Evolutionary conservation across 2,113 vertebrate species (phyloP).

Genomic region (Callipepla californica): DNA sequence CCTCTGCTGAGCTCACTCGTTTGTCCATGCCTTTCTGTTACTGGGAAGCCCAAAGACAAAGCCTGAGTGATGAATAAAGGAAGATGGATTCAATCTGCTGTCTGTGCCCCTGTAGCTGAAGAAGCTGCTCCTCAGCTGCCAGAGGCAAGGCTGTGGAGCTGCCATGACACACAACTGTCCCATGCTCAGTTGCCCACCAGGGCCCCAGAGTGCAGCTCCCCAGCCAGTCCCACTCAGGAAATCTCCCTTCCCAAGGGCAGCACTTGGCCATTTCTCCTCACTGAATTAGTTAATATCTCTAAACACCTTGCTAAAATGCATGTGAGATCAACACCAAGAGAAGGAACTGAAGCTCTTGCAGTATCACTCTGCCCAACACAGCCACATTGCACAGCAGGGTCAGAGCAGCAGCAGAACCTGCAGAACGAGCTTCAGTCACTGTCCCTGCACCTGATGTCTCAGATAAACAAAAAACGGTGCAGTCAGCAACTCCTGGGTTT

Average conservation of each 20-base stretch:
- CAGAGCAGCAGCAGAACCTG: not conserved
- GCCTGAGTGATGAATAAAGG: not conserved
- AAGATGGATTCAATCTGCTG: not conserved
- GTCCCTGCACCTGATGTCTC: fast-evolving
- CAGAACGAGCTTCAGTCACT: fast-evolving
- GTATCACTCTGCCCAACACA: not conserved
- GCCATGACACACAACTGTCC: not conserved
- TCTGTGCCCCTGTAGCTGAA: not conserved
- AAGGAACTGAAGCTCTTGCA: not conserved
- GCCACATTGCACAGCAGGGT: not conserved
- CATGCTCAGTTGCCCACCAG: not conserved
- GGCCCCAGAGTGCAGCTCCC: not conserved
- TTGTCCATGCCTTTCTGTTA: not conserved
- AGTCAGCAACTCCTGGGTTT: not conserved
- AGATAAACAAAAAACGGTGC: not conserved
- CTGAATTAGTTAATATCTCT: not conserved
- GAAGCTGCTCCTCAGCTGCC: not conserved
- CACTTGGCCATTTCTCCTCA: not conserved
- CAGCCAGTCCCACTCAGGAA: fast-evolving
- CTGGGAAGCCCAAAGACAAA: not conserved
- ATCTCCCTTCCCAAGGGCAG: not conserved
- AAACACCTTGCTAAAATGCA: not conserved
- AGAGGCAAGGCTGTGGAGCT: no score
- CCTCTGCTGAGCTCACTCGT: fast-evolving
- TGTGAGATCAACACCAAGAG: not conserved